phyloP scores from a whole-genome alignment of 2,888 invertebrate species.

The Nomada lathburiana region DNA sequence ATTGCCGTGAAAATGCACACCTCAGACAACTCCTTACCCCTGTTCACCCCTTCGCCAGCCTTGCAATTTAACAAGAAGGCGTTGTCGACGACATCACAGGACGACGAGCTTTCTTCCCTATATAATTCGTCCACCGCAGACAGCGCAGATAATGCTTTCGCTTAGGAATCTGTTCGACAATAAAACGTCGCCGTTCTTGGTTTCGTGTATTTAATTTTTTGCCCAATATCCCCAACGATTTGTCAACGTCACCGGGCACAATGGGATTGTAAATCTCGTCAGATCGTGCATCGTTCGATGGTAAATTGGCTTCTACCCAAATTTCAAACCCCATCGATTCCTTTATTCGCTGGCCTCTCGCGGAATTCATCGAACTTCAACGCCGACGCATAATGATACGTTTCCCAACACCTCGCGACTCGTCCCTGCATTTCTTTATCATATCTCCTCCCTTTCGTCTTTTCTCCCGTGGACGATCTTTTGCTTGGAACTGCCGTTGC shows the following conservation, averaged over 20 bases:
- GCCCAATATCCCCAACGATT: constrained; percentile 34
- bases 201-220: constrained; percentile 24
- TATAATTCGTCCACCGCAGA: neutral
- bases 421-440: neutral
- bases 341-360: constrained; percentile 56
- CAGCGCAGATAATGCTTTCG: neutral
- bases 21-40: constrained; percentile 38
- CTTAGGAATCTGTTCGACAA: neutral
- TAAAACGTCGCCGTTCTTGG: neutral
- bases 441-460: neutral
- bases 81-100: constrained; percentile 7
- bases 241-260: constrained; percentile 27
- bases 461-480: neutral
- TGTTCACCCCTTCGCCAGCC: constrained; percentile 3
- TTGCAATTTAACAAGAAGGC: constrained; percentile 35
- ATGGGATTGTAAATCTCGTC: constrained; percentile 56
- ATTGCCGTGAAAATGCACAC: constrained; percentile 70
- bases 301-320: constrained; percentile 61
- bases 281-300: constrained; percentile 34
- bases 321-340: constrained; percentile 65
- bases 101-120: neutral
- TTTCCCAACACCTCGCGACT: constrained; percentile 5
- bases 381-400: constrained; percentile 43
- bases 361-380: constrained; percentile 26
- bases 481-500: neutral